Evolutionary conservation across 92 coral and sea anemone species (phyloP), one percentile per base, ranked within the genome.

Genomic region (Epizoanthus ramosus): DNA sequence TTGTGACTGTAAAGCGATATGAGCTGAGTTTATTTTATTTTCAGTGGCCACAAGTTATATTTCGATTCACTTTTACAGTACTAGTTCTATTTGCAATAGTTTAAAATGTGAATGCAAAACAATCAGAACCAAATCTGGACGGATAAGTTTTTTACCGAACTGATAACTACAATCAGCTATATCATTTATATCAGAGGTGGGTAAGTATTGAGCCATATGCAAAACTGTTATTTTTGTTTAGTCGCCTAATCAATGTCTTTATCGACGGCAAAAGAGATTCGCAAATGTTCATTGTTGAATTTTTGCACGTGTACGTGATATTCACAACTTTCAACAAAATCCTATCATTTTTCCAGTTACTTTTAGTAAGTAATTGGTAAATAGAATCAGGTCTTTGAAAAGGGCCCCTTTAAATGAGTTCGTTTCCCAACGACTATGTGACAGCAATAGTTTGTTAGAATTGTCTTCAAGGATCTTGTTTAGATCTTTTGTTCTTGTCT

Each of bases 401-500:
- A 28, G 18, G 39, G 18, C 71, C 13, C 35, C 47, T 15, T 13
- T 15, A 28, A 28, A 41, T 67, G 16, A 28, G 14, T 33, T 33
- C 50, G 1, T 17, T 31, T 28, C 13, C 71, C 10, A 67, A 19
- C 50, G 2, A 21, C 5, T 22, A 16, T 45, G 69, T 63, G 19
- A 9, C 52, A 31, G 3, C 50, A 39, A 22, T 13, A 24, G 41
- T 22, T 39, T 77, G 71, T 60, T 41, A 10, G 17, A 63, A 60
- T 61, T 61, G 45, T 77, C 58, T 6, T 77, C 35, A 37, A 18
- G 14, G 82, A 47, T 13, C 70, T 14, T 60, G 58, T 59, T 60
- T 39, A 39, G 59, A 76, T 39, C 56, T n/a, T 76, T 35, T 77
- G 82, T 41, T 60, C 21, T 59, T 61, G 41, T 39, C 15, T 60